Percentiles rank a stretch among this genome's conserved stretches.
phyloP scores from a whole-genome alignment of 1,140 invertebrate species.

The Xylocopa sonorina region DNA sequence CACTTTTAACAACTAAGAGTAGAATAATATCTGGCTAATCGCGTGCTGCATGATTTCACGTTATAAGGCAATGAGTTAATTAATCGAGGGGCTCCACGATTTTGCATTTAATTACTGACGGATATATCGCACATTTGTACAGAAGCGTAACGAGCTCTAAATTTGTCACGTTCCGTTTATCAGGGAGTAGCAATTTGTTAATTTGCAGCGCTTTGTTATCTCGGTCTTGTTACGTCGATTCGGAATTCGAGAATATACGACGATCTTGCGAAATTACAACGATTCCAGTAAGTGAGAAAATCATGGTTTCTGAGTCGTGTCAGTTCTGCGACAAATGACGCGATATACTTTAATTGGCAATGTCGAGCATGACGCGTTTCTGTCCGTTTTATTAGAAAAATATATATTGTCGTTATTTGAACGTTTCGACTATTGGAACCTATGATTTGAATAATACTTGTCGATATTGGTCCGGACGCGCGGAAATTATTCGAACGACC shows the following conservation, averaged over 20 bases:
- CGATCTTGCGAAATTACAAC: too few relatives aligned
- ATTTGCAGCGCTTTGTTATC: too few relatives aligned
- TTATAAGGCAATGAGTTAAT: neutral
- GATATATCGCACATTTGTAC: too few relatives aligned
- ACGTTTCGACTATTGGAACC: constrained; percentile 58
- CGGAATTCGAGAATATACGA: too few relatives aligned
- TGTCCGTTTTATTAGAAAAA: constrained; percentile 59
- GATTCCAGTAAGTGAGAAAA: too few relatives aligned
- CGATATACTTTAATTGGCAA: constrained; percentile 10
- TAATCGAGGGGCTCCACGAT: neutral
- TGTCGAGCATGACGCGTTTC: constrained; percentile 35
- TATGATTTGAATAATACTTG: constrained; percentile 65
- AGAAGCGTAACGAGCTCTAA: too few relatives aligned
- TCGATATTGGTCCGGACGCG: constrained; percentile 63
- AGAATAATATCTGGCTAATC: too few relatives aligned
- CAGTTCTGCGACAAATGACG: too few relatives aligned
- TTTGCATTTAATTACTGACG: neutral
- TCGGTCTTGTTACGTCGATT: too few relatives aligned
- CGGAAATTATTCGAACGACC: constrained; percentile 56
- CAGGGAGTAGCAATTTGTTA: too few relatives aligned
- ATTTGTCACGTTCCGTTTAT: too few relatives aligned
- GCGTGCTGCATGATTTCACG: neutral
- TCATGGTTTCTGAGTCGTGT: too few relatives aligned
- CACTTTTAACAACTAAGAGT: neutral
- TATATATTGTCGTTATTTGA: constrained; percentile 62